phyloP scores from a whole-genome alignment of 2,888 invertebrate genomes.

The Neria commutata region DNA sequence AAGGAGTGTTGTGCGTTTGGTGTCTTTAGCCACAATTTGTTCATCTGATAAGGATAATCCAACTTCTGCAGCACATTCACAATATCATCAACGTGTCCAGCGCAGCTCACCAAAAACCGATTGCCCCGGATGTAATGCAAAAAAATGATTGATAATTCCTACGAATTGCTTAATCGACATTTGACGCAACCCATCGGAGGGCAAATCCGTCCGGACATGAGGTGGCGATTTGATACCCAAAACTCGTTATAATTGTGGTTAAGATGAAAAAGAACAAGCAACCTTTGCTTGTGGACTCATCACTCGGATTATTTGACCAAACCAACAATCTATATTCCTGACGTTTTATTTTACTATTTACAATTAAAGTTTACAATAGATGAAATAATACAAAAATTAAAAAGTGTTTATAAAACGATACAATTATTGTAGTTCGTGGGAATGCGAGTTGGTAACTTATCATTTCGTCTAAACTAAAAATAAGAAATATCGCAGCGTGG shows the following conservation, averaged over 20 bases:
- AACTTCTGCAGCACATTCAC: conserved; percentile 50
- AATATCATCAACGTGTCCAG: conserved; percentile 56
- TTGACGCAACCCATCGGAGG: conserved; percentile 49
- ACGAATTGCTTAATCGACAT: conserved; percentile 61
- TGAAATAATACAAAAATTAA: too few relatives aligned
- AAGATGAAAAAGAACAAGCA: background rate
- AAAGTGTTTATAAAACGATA: background rate
- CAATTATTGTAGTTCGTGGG: background rate
- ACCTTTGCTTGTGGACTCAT: too few relatives aligned
- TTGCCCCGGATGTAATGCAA: conserved; percentile 50
- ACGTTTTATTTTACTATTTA: too few relatives aligned
- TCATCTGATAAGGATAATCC: conserved; percentile 55
- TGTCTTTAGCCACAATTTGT: conserved; percentile 60
- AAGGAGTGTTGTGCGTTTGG: conserved; percentile 58
- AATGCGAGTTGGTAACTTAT: too few relatives aligned
- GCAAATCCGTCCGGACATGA: too few relatives aligned
- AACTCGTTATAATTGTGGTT: background rate
- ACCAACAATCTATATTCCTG: too few relatives aligned
- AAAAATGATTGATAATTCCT: conserved; percentile 50
- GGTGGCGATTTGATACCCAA: too few relatives aligned
- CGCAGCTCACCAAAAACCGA: conserved; percentile 46
- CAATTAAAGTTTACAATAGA: too few relatives aligned
- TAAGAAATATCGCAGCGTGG: too few relatives aligned
- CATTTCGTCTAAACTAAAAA: too few relatives aligned
- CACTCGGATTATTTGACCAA: too few relatives aligned